Conservation (phyloP, 2,797 vertebrate species). For the Hephaestus fuliginosus region DNA sequence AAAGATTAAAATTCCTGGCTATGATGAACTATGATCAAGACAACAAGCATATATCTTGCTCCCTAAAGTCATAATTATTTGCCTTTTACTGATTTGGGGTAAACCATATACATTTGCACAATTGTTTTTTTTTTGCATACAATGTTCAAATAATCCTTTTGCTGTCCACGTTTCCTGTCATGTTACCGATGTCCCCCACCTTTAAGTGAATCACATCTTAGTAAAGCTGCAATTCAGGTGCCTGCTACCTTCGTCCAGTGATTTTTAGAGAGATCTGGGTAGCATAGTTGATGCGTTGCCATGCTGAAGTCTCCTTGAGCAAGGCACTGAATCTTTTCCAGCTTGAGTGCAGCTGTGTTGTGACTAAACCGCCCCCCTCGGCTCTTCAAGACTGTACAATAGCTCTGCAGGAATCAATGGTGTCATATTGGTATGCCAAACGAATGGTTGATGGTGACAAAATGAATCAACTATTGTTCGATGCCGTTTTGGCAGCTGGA, state of each 20-base stretch:
- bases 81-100: background rate
- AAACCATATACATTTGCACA: background rate
- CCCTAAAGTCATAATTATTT: background rate
- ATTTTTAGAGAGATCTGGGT: background rate
- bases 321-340: background rate
- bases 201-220: too few relatives aligned
- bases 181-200: too few relatives aligned
- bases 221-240: too few relatives aligned
- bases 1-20: background rate
- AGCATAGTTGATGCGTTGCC: background rate
- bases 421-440: background rate
- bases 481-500: conserved; percentile 17
- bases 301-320: background rate
- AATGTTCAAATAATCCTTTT: too few relatives aligned
- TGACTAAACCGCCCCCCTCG: background rate
- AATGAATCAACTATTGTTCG: conserved; percentile 3
- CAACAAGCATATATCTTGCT: background rate
- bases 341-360: conserved; percentile 1
- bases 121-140: too few relatives aligned
- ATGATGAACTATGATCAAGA: background rate
- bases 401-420: conserved; percentile 25
- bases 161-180: too few relatives aligned
- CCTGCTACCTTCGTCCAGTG: background rate
- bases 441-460: background rate
- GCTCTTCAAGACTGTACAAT: conserved; percentile 22